A percentile compares a stretch with the other conserved stretches of the same genome.
Conservation (phyloP, 2,888 invertebrate genomes). For the Mimas tiliae region DNA sequence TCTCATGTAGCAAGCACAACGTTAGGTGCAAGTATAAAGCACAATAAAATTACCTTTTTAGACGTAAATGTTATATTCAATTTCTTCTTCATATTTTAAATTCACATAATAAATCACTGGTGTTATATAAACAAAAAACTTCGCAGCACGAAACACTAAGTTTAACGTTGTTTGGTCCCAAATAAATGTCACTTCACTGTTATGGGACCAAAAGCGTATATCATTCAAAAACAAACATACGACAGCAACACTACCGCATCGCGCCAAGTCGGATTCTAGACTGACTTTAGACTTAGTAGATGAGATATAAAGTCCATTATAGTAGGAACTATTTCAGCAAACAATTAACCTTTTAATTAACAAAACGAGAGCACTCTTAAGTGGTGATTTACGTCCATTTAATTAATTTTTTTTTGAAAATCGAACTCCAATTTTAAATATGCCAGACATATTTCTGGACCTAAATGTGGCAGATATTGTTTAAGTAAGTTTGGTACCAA, state of each 20-base stretch:
- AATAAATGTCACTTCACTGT: not conserved
- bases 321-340: constrained; percentile 1
- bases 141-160: not conserved
- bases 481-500: not conserved
- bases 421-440: not conserved
- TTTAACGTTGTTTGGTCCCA: not conserved
- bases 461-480: not conserved
- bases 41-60: constrained; percentile 17
- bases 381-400: constrained; percentile 17
- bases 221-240: not conserved
- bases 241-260: constrained; percentile 24
- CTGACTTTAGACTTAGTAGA: constrained; percentile 13
- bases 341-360: constrained; percentile 30
- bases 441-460: too few relatives aligned
- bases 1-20: too few relatives aligned
- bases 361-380: not conserved
- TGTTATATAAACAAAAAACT: not conserved
- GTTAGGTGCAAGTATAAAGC: too few relatives aligned
- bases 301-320: not conserved
- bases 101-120: constrained; percentile 6
- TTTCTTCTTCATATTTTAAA: constrained; percentile 27
- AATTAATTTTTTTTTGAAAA: not conserved
- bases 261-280: not conserved
- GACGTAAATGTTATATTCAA: constrained; percentile 23
- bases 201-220: not conserved